Conservation (phyloP, 2,888 invertebrate genomes). For the Acanthococcus lagerstroemiae region DNA sequence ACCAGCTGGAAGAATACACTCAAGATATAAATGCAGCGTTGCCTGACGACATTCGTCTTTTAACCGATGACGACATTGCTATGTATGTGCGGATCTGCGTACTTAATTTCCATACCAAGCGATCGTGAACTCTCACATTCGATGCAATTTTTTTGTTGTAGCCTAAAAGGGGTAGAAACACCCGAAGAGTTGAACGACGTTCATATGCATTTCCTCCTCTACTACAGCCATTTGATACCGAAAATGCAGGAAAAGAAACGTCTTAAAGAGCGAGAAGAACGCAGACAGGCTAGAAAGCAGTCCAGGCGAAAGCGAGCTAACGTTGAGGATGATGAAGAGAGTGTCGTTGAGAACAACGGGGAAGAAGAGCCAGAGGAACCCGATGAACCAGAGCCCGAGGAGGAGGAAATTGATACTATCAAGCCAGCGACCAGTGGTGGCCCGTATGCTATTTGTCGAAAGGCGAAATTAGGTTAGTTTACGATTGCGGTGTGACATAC, state of each 20-base stretch:
- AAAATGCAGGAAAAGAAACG: slow-evolving; percentile 57
- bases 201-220: slow-evolving; percentile 83
- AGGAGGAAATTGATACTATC: slow-evolving; percentile 47
- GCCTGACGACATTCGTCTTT: slow-evolving; percentile 68
- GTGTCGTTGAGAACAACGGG: slow-evolving; percentile 33
- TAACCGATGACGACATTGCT: slow-evolving; percentile 77
- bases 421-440: slow-evolving; percentile 82
- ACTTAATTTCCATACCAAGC: too few relatives aligned
- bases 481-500: background rate
- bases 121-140: too few relatives aligned
- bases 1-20: slow-evolving; percentile 74
- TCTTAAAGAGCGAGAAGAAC: slow-evolving; percentile 54
- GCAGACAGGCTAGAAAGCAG: slow-evolving; percentile 38
- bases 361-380: slow-evolving; percentile 50
- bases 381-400: slow-evolving; percentile 49
- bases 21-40: slow-evolving; percentile 68
- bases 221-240: slow-evolving; percentile 76
- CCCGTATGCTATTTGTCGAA: slow-evolving; percentile 76
- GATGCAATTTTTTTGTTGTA: too few relatives aligned
- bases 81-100: slow-evolving; percentile 43
- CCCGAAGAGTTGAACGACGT: slow-evolving; percentile 88
- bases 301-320: slow-evolving; percentile 44
- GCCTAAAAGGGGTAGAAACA: slow-evolving; percentile 64
- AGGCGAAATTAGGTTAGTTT: slow-evolving; percentile 63
- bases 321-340: slow-evolving; percentile 39